Base-by-base conservation (phyloP, 2,113 vertebrate genomes). In the Tinamus guttatus region DNA sequence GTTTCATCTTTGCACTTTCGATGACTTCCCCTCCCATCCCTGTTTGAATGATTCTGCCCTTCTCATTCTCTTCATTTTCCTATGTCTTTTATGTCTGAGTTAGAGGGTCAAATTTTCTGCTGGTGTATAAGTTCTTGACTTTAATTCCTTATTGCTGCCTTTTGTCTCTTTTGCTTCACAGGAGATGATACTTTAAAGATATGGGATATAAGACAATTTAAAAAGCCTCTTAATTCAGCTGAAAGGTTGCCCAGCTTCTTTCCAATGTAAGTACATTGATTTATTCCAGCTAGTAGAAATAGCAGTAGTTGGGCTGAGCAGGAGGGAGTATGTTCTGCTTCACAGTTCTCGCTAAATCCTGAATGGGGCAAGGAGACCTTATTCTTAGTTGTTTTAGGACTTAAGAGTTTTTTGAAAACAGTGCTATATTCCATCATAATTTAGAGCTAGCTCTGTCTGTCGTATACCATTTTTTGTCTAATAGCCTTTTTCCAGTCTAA, bases 131-230 rank as follows among this genome's bases (percentile, higher is more conserved):
- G 19, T 83, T 83, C 20, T 65, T 91, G 30, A 45, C 11, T 89
- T 73, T 28, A 74, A 65, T 85, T 83, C 9, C 54, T 76, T 73
- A 16, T 83, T 73, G 27, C 21, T 93, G 82, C 90, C 4, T 13
- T 80, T 90, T 21, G 2, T 86, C n/a, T 25, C 54, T 69, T 88
- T 81, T 91, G 22, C 89, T 95, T 95, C 18, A 45, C 30, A 99
- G 99, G 99, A 78, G 99, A 99, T 87, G 99, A 99, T 96, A 99
- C 99, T 45, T 97, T 99, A 83, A 99, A 99, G 97, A 97, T 97
- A 43, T 99, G 99, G 99, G 99, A 99, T 86, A 98, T 99, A n/a
- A 99, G 99, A 9, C 99, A 98, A 95, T 99, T 99, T 97, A 99
- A 98, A 97, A 98, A 99, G 81, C 99, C 99, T 77, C 97, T 99